Evolutionary conservation across 2,888 invertebrate species (phyloP), one percentile per base, ranked within the genome.

Genomic region (Catocala fraxini): DNA sequence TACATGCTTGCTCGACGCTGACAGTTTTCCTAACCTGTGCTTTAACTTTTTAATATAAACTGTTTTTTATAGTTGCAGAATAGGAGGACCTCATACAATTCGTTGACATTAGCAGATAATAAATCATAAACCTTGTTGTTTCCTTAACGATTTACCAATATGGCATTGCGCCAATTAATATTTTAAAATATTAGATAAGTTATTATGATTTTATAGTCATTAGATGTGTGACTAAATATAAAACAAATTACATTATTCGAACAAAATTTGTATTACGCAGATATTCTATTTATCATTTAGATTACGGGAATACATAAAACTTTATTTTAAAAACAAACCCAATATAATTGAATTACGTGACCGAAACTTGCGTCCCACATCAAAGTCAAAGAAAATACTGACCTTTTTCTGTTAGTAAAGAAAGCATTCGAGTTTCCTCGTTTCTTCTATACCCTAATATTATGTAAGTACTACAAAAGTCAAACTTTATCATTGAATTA

Each of bases 301-400:
- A 51, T 56, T 56, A 9, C 58, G 42, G 39, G 34, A 60, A 63
- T 45, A 63, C 25, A 58, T 54, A 63, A 6, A 63, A 57, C 58
- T 9, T 56, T 59, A 34, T 56, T 6, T 11, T 13, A 42, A 57
- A 52, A 41, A 63, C 49, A 52, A 63, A 46, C 15, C 15, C 11
- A 41, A 61, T 35, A 35, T 61, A 59, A 72, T 66, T 61, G 53
- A 66, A 45, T 70, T 61, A 57, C 55, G 60, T 61, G 57, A 63
- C 41, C 34, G 15, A 63, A 66, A 57, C 6, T 60, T 56, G 53
- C 33, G 42, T 63, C 34, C 51, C 45, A 63, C 43, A 58, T 48
- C 39, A 41, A 71, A 42, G 25, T 47, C 35, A 45, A 59, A 48
- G 39, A 47, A 61, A 53, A 61, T 46, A 46, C 33, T 43, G 48